These are phyloP conservation scores for Nymphalis c-album DNA, from an alignment of 2,888 invertebrate genomes.

Conservation along the genomic window DNA sequence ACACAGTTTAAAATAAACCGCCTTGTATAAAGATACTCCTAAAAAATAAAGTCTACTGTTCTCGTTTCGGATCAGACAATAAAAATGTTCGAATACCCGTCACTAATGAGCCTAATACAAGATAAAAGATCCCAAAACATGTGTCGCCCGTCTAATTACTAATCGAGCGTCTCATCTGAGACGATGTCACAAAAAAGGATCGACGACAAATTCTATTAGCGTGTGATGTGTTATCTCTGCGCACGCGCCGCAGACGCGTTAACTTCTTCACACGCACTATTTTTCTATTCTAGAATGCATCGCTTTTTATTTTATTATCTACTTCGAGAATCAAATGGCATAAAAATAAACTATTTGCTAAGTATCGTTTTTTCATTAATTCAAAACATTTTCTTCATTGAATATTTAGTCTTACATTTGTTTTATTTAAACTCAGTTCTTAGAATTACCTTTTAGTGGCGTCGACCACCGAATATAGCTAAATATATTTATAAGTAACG, in stretches of 20 bases:
- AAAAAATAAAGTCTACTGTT: constrained; percentile 37
- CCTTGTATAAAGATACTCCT: constrained; percentile 18
- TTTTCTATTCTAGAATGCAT: constrained; percentile 1
- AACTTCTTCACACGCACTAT: constrained; percentile 9
- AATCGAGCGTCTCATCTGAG: constrained; percentile 72
- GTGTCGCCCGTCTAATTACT: constrained; percentile 78
- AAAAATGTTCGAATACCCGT: constrained; percentile 52
- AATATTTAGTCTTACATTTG: too few relatives aligned
- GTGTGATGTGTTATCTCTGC: constrained; percentile 60
- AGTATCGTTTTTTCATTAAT: background rate
- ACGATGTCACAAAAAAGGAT: constrained; percentile 65
- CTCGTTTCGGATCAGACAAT: constrained; percentile 48
- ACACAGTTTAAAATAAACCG: constrained; percentile 32
- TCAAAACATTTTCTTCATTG: background rate
- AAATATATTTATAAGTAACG: constrained; percentile 32
- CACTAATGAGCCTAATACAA: constrained; percentile 66
- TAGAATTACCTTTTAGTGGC: constrained; percentile 4
- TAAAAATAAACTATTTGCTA: background rate
- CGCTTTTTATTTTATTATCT: constrained; percentile 1
- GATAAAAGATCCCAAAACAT: constrained; percentile 73
- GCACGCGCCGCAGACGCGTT: constrained; percentile 49
- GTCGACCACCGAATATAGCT: constrained; percentile 14
- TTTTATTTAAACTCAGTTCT: constrained; percentile 9
- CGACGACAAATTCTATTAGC: constrained; percentile 69
- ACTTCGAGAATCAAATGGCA: too few relatives aligned